Evolutionary conservation across 2,888 invertebrate species (phyloP).

Genomic region (Tipula confusa): DNA sequence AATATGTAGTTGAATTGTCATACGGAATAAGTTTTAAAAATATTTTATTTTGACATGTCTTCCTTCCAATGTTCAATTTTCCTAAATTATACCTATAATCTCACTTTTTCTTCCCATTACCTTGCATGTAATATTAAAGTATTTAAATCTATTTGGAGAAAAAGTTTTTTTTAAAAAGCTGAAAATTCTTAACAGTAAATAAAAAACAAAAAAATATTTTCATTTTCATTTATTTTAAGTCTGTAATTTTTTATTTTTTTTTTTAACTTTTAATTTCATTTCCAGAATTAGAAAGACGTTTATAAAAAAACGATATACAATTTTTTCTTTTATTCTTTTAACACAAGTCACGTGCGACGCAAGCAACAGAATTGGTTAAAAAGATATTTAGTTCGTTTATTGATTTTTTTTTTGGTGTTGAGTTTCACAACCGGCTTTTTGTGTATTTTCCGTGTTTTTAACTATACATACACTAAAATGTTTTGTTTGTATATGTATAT

Average conservation of each 20-base stretch:
- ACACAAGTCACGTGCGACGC: constrained; percentile 6
- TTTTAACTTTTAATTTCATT: constrained; percentile 3
- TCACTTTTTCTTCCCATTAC: neutral
- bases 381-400: neutral
- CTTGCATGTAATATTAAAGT: neutral
- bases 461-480: neutral
- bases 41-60: neutral
- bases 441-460: neutral
- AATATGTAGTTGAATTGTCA: too few species aligned
- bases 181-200: neutral
- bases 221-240: neutral
- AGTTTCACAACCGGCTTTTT: constrained; percentile 16
- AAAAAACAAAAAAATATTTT: neutral
- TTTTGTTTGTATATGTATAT: neutral
- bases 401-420: constrained; percentile 8
- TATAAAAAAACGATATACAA: neutral
- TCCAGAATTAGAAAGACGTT: neutral
- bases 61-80: neutral
- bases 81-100: neutral
- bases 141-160: neutral
- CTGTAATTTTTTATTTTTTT: too few species aligned
- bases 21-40: too few species aligned
- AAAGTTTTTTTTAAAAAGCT: neutral
- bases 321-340: neutral
- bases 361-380: neutral